Base-by-base conservation (phyloP, 1,140 invertebrate genomes). In the Drosophila kikkawai region DNA sequence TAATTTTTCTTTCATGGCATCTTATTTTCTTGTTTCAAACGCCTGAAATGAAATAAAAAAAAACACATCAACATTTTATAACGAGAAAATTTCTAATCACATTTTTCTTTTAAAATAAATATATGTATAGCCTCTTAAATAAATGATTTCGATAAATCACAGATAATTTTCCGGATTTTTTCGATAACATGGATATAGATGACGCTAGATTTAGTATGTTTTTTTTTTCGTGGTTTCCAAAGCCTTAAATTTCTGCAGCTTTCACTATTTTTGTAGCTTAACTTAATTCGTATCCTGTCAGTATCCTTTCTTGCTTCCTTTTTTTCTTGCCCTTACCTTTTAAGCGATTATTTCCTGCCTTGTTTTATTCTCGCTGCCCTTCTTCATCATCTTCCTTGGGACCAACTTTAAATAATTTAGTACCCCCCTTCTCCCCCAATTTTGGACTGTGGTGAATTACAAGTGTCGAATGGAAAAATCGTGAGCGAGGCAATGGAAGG, bases 351-450 rank as follows among this genome's bases (percentile, higher is more conserved):
- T 69, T 82, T 69, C 79, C 78, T 69, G 74, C 60, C 75, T 70
- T 83, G 80, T 82, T 79, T 83, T 82, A 67, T 59, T 74, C 67
- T 37, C 39, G 39, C 50, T 60, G 51, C 59, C 53, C 47, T 68
- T 39, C 51, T 41, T 55, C 74, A 47, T 70, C 51, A 45, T 71
- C 50, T 78, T 78, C 57, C 70, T 70, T 66, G 58, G 74, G 37
- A 56, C 60, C 47, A 87, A 80, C 71, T 82, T 87, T 87, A 87
- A 87, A 87, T 87, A 88, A 87, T 83, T 87, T 83, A 87, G 67
- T 57, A 73, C 44, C 17, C 36, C 19, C 19, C 15, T 7, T 41
- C 12, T 47, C 13, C 11, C 26, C 50, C 8, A 19, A 47, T 58
- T 22, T 57, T 17, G 32, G 55, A 34, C 39, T 82, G 60, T 77